Evolutionary conservation across 2,888 invertebrate species (phyloP), one percentile per base, ranked within the genome.

Genomic region (Orthosia cruda): DNA sequence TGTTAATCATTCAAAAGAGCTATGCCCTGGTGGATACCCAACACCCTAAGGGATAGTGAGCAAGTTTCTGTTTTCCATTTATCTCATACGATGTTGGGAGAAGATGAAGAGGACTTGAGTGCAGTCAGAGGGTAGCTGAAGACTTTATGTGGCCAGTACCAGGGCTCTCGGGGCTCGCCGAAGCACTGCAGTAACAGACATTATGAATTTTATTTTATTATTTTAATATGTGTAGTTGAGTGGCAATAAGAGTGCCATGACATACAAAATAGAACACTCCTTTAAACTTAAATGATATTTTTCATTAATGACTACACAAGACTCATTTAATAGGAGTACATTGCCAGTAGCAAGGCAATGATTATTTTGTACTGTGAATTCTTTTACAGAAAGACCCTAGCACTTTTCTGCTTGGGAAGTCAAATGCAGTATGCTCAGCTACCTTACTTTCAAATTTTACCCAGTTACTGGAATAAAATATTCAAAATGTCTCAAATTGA

Each of bases 61-160:
- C 86, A 83, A 85, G 54, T 65, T 72, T 86, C 83, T 74, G 77
- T 70, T 71, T 82, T 70, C 63, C 70, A 40, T 47, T 79, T 73
- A 85, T 91, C 92, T 84, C 89, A 79, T 84, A 89, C 85, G 86
- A 94, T 93, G 90, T 88, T 84, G 78, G 89, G 80, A 82, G 66
- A 77, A 89, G 90, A 92, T 88, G 82, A 54, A 71, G 72, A 74
- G 67, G 88, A 90, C 87, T 79, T 84, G 75, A 89, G 93, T 90
- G 69, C 95, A 93, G 89, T 94, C 92, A 93, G 92, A 95, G 94
- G 89, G 91, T 89, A 94, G 86, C 93, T 91, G 88, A 91, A 87
- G 94, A 94, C 94, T 95, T 89, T 86, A 78, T 74, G 84, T 84
- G 88, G 94, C 93, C 93, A 92, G 93, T 89, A 89, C 91, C 92